These are phyloP conservation scores for Megalonaias nervosa DNA, from an alignment of 1,140 invertebrate genomes.

Conservation along the genomic window DNA sequence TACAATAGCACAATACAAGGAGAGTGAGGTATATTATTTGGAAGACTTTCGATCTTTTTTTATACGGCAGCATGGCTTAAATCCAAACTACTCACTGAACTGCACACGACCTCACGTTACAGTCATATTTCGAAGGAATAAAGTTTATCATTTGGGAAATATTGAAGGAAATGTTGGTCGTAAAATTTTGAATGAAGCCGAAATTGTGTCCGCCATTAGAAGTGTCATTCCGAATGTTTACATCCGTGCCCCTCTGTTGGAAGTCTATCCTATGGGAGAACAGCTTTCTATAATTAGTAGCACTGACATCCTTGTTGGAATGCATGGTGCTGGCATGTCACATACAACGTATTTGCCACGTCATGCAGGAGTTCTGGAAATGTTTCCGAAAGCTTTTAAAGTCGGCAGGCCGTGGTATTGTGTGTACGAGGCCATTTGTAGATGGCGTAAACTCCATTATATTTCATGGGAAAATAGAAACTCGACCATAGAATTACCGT, in stretches of 20 bases:
- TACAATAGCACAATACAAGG: slow-evolving; percentile 46
- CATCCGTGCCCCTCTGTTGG: slow-evolving; percentile 51
- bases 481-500: slow-evolving; percentile 29
- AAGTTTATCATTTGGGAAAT: slow-evolving; percentile 66
- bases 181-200: slow-evolving; percentile 61
- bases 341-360: slow-evolving; percentile 94
- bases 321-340: slow-evolving; percentile 96
- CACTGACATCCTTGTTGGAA: slow-evolving; percentile 93
- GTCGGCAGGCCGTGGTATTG: slow-evolving; percentile 38
- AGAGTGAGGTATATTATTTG: slow-evolving; percentile 40
- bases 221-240: slow-evolving; percentile 22
- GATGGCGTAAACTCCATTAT: slow-evolving; percentile 60
- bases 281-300: slow-evolving; percentile 73
- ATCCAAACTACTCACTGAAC: slow-evolving; percentile 23
- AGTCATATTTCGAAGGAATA: slow-evolving; percentile 61
- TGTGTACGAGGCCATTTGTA: slow-evolving; percentile 57
- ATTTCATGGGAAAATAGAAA: slow-evolving; percentile 55
- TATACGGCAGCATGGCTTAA: slow-evolving; percentile 40
- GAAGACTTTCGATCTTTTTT: slow-evolving; percentile 64
- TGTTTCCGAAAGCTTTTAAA: slow-evolving; percentile 75
- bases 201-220: slow-evolving; percentile 40
- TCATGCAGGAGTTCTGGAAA: slow-evolving; percentile 94
- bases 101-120: slow-evolving; percentile 51
- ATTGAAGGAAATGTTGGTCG: slow-evolving; percentile 49
- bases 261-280: slow-evolving; percentile 48